phyloP scores from a whole-genome alignment of 2,113 vertebrate species.

The Panthera uncia region DNA sequence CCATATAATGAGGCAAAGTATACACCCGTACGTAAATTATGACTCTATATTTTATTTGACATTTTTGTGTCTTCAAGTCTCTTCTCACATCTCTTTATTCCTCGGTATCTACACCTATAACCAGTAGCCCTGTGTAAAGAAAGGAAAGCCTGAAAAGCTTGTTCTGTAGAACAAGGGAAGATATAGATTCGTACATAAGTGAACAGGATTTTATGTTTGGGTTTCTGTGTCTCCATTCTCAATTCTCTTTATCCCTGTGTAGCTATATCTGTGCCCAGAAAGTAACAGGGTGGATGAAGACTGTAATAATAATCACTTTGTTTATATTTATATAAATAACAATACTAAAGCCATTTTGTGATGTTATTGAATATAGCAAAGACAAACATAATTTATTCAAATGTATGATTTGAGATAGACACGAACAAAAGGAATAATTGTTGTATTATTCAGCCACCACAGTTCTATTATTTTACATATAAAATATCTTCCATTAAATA shows the following conservation, averaged over 20 bases:
- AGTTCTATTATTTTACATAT: neutral
- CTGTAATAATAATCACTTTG: neutral
- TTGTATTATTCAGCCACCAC: neutral
- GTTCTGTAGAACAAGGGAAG: neutral
- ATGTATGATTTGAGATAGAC: neutral
- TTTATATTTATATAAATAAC: neutral
- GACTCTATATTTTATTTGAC: neutral
- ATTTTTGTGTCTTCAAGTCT: neutral
- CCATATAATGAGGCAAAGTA: neutral
- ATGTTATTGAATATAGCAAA: neutral
- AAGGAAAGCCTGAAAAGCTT: neutral
- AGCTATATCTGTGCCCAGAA: neutral
- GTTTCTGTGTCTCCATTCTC: neutral
- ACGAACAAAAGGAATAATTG: neutral
- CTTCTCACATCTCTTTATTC: neutral
- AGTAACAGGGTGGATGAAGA: neutral
- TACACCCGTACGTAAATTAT: neutral
- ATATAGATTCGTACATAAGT: neutral
- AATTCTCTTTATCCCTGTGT: neutral
- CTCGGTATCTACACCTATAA: neutral
- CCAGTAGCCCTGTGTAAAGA: neutral
- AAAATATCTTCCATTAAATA: neutral
- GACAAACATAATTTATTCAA: neutral
- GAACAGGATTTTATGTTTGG: neutral
- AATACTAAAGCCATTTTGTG: neutral